phyloP scores from a whole-genome alignment of 1,140 invertebrate species.

The Drosophila tristis region DNA sequence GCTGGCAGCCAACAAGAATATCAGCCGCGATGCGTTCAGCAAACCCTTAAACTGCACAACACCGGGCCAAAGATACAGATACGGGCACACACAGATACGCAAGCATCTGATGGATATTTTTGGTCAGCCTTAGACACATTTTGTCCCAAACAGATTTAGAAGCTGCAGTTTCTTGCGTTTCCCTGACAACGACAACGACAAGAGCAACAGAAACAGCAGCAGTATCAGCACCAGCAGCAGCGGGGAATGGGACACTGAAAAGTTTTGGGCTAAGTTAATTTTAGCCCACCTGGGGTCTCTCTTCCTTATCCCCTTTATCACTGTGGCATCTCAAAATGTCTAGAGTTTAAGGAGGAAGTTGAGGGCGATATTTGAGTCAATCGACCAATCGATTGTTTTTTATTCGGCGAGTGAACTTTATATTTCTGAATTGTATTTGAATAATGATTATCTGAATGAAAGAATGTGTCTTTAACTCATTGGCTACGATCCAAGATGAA shows the following conservation, averaged over 20 bases:
- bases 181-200: no score
- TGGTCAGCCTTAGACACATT: constrained; percentile 59
- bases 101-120: constrained; percentile 51
- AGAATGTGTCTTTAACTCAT: no score
- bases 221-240: no score
- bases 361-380: constrained; percentile 23
- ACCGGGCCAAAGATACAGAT: constrained; percentile 1
- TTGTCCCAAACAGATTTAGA: constrained; percentile 52
- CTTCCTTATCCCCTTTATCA: constrained; percentile 1
- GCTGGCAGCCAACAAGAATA: constrained; percentile 36
- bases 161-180: constrained; percentile 60
- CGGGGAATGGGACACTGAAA: constrained; percentile 10
- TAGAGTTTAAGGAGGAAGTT: constrained; percentile 20
- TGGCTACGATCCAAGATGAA: no score
- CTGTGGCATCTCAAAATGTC: constrained; percentile 2
- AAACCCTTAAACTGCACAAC: constrained; percentile 35
- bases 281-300: constrained; percentile 66
- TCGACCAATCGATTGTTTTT: background rate
- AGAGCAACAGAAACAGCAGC: no score
- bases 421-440: no score
- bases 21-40: constrained; percentile 20
- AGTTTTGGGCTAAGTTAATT: constrained; percentile 55
- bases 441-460: no score
- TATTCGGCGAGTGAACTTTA: no score
- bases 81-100: constrained; percentile 2